phyloP scores from a whole-genome alignment of 2,113 vertebrate genomes.

The Mastomys natalensis region DNA sequence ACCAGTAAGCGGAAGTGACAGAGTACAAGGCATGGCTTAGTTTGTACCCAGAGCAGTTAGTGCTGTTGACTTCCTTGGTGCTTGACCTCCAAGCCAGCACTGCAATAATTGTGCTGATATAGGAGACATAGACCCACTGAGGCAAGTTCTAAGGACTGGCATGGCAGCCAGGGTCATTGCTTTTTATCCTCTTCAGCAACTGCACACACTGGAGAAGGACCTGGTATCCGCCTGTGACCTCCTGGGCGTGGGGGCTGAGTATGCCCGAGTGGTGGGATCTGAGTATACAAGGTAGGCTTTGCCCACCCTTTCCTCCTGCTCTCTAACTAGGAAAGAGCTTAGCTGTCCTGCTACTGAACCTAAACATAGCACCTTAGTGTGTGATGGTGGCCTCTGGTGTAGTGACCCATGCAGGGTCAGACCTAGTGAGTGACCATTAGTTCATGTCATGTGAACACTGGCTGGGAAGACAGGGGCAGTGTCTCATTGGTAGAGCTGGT shows the following conservation, averaged over 20 bases:
- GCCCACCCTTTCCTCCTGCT: too few relatives aligned
- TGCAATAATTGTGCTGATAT: background rate
- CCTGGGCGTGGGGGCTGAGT: constrained; percentile 97
- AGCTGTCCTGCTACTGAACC: background rate
- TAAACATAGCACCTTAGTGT: background rate
- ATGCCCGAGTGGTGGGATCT: constrained; percentile 97
- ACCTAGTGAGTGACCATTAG: background rate
- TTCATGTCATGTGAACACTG: background rate
- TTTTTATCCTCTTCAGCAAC: constrained; percentile 90
- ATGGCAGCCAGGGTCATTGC: background rate
- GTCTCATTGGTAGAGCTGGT: background rate
- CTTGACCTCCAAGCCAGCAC: background rate
- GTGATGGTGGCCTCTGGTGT: background rate
- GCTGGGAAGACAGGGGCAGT: background rate
- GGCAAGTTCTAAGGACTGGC: background rate
- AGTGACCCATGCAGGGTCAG: background rate
- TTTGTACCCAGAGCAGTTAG: background rate
- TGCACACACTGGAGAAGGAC: constrained; percentile 98
- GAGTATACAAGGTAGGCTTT: constrained; percentile 95
- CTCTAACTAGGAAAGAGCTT: background rate
- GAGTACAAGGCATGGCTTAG: background rate
- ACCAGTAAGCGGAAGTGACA: background rate
- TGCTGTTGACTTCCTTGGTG: background rate
- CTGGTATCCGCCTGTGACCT: constrained; percentile 98
- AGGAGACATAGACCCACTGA: background rate